A percentile compares a stretch with the other conserved stretches of the same genome.
Evolutionary conservation across 1,140 invertebrate species (phyloP).

Genomic region (Tetraneura akinire): DNA sequence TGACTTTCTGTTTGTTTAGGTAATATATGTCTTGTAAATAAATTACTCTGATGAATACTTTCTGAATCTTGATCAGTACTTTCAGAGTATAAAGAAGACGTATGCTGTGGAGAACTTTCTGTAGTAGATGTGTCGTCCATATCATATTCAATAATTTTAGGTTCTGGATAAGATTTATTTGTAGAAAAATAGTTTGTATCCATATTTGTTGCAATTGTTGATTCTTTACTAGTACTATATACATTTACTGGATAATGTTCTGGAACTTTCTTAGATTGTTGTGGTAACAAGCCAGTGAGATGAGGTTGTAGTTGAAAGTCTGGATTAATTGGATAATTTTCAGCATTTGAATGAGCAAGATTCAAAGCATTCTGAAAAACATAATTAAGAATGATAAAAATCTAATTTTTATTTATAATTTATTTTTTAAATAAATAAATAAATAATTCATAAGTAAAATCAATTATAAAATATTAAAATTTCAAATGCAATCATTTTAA

Average conservation of each 20-base stretch:
- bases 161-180: slow-evolving; percentile 39
- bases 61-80: slow-evolving; percentile 46
- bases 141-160: slow-evolving; percentile 46
- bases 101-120: slow-evolving; percentile 46
- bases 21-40: background rate
- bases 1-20: slow-evolving; percentile 11
- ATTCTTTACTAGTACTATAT: slow-evolving; percentile 15
- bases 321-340: slow-evolving; percentile 45
- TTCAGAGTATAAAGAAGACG: slow-evolving; percentile 47
- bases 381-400: slow-evolving; percentile 3
- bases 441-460: background rate
- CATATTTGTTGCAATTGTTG: slow-evolving; percentile 40
- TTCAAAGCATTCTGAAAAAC: slow-evolving; percentile 25
- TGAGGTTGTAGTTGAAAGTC: slow-evolving; percentile 45
- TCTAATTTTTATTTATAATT: background rate
- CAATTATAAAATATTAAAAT: background rate
- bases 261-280: slow-evolving; percentile 29
- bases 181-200: slow-evolving; percentile 44
- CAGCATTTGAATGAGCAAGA: slow-evolving; percentile 38
- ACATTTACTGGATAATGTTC: slow-evolving; percentile 4
- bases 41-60: slow-evolving; percentile 16
- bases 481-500: no score
- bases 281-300: slow-evolving; percentile 40
- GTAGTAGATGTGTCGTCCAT: slow-evolving; percentile 43
- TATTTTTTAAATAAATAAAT: no score